Conservation (phyloP, 2,797 vertebrate genomes). For the Alectoris magna region DNA sequence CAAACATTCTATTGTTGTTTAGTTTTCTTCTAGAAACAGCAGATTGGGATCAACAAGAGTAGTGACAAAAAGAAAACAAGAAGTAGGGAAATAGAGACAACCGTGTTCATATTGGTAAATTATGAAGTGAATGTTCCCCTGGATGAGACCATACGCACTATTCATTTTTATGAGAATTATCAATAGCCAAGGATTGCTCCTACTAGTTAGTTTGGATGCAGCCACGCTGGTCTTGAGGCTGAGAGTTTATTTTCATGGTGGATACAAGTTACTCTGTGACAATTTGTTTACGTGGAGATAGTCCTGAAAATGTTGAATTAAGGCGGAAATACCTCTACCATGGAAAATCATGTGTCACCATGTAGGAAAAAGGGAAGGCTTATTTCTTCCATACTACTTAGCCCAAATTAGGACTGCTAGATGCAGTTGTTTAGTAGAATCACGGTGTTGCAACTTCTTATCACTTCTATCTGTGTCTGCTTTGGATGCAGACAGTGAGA, state of each 20-base stretch:
- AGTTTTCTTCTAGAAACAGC: neutral
- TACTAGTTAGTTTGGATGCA: neutral
- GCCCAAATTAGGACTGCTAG: neutral
- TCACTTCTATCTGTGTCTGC: neutral
- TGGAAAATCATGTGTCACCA: neutral
- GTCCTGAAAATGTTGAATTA: neutral
- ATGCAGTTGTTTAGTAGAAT: neutral
- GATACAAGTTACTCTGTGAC: neutral
- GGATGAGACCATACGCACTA: neutral
- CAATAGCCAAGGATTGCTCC: neutral
- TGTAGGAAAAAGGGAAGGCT: neutral
- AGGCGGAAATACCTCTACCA: neutral
- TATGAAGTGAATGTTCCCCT: neutral
- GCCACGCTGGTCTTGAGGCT: neutral
- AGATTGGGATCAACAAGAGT: neutral
- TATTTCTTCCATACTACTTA: neutral
- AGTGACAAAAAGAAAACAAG: neutral
- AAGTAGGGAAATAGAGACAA: neutral
- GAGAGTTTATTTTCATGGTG: neutral
- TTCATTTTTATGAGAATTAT: neutral
- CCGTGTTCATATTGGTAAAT: neutral
- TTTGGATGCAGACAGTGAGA: constrained; percentile 1
- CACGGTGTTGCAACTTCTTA: constrained; percentile 4
- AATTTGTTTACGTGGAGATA: neutral
- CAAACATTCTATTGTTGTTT: neutral